Percentiles rank a stretch among this genome's conserved stretches.
Evolutionary conservation across 1,140 invertebrate genomes (phyloP).

Genomic region (Thaumetopoea pityocampa): DNA sequence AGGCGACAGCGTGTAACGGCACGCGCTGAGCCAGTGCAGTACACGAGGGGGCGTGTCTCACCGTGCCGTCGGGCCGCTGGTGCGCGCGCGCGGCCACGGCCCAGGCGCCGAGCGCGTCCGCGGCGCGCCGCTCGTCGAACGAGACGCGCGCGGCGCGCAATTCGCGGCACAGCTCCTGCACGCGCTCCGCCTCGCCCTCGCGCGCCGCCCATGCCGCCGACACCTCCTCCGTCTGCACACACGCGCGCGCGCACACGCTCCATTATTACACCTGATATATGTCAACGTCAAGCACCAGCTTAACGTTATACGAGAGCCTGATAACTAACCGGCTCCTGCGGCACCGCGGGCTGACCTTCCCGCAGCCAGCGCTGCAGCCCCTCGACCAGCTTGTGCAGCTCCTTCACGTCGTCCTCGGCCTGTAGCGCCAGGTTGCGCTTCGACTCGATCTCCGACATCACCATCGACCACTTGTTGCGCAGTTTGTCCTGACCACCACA

Average conservation of each 20-base stretch:
- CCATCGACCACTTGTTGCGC: conserved; percentile 80
- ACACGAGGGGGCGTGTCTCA: not conserved
- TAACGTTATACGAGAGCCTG: too few species aligned
- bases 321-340: too few species aligned
- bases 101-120: conserved; percentile 34
- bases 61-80: conserved; percentile 16
- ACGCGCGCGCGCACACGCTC: too few species aligned
- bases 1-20: too few species aligned
- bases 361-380: conserved; percentile 30
- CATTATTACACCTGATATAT: too few species aligned
- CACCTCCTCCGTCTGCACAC: conserved; percentile 14
- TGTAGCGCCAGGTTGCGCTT: conserved; percentile 75
- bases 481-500: conserved; percentile 65
- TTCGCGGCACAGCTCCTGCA: conserved; percentile 72
- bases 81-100: conserved; percentile 29
- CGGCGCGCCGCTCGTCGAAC: conserved; percentile 42
- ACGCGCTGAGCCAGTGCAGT: too few species aligned
- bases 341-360: conserved; percentile 11
- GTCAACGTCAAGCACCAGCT: too few species aligned
- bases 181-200: conserved; percentile 61
- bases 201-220: conserved; percentile 15
- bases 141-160: conserved; percentile 55
- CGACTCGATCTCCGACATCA: conserved; percentile 81
- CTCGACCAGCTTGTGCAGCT: conserved; percentile 65
- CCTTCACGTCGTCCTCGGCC: conserved; percentile 76